A percentile compares a stretch with the other conserved stretches of the same genome.
These are phyloP conservation scores for Ophthalmolycus amberensis DNA, from an alignment of 2,113 vertebrate species.

Conservation along the genomic window DNA sequence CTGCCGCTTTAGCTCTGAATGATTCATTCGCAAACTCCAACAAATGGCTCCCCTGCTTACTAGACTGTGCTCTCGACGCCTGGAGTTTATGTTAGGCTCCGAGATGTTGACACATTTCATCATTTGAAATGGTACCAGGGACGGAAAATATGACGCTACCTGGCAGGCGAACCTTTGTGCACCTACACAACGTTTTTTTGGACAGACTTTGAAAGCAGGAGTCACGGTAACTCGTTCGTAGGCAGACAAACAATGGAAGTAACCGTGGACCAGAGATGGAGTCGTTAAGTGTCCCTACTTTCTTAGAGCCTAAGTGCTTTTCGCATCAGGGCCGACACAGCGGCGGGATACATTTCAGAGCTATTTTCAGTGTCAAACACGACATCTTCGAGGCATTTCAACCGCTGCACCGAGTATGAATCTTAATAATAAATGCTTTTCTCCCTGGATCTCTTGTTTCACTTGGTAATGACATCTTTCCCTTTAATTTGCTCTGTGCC, in stretches of 20 bases:
- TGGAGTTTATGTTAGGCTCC: slow-evolving; percentile 57
- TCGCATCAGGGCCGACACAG: not conserved
- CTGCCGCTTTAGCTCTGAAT: slow-evolving; percentile 28
- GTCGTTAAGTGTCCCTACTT: not conserved
- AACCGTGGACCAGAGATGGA: not conserved
- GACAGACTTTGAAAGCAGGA: slow-evolving; percentile 19
- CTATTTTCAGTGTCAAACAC: slow-evolving; percentile 11
- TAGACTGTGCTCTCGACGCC: slow-evolving; percentile 49
- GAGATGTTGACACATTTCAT: slow-evolving; percentile 64
- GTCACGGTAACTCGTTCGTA: slow-evolving; percentile 13
- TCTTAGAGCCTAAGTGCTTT: slow-evolving; percentile 13
- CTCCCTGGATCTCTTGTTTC: slow-evolving; percentile 44
- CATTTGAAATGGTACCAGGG: slow-evolving; percentile 51
- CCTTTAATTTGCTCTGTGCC: slow-evolving; percentile 43
- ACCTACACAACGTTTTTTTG: slow-evolving; percentile 18
- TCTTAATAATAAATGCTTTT: slow-evolving; percentile 65
- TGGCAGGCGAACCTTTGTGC: slow-evolving; percentile 25
- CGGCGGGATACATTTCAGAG: not conserved
- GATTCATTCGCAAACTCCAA: slow-evolving; percentile 41
- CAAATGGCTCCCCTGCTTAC: slow-evolving; percentile 38
- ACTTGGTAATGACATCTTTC: slow-evolving; percentile 48
- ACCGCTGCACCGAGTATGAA: slow-evolving; percentile 21
- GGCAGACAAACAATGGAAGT: slow-evolving; percentile 11
- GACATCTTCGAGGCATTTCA: slow-evolving; percentile 5
- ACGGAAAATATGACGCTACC: slow-evolving; percentile 65